A percentile compares a stretch with the other conserved stretches of the same genome.
Evolutionary conservation across 23 tunicate genomes (phyloP).

Genomic region (Halocynthia roretzi): DNA sequence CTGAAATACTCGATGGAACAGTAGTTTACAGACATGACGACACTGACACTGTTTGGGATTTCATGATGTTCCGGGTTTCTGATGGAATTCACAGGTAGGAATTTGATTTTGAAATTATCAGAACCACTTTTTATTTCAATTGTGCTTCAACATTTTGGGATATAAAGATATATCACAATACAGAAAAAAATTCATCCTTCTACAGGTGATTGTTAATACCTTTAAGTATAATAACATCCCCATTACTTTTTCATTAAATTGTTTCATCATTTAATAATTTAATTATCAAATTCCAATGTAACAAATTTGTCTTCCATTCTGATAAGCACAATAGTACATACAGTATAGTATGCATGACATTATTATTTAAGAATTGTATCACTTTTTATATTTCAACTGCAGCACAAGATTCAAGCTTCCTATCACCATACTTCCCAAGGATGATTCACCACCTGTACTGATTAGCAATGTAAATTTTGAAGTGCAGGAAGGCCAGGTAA

Average conservation of each 20-base stretch:
- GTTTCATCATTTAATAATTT: too few species aligned
- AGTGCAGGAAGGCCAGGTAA: conserved; percentile 78
- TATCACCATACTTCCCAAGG: conserved; percentile 72
- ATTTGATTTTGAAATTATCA: background rate
- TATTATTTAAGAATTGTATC: conserved; percentile 68
- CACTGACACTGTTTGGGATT: conserved; percentile 71
- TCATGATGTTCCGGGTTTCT: conserved; percentile 48
- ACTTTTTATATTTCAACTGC: conserved; percentile 35
- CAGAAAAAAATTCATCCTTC: too few species aligned
- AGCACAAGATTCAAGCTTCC: conserved; percentile 87
- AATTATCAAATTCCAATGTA: too few species aligned
- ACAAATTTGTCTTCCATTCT: too few species aligned
- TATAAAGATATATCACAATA: too few species aligned
- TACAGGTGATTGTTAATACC: too few species aligned
- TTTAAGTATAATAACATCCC: too few species aligned
- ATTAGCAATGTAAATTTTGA: conserved; percentile 64
- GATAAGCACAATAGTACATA: too few species aligned
- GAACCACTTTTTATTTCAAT: too few species aligned
- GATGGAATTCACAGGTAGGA: conserved; percentile 66
- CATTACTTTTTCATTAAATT: background rate
- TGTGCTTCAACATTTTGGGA: too few species aligned
- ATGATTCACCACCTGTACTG: conserved; percentile 82
- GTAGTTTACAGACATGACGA: conserved; percentile 80
- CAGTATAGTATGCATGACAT: too few species aligned
- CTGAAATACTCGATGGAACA: conserved; percentile 34